Base-by-base conservation (phyloP, 2,888 invertebrate species). In the Cremastinae sp. region DNA sequence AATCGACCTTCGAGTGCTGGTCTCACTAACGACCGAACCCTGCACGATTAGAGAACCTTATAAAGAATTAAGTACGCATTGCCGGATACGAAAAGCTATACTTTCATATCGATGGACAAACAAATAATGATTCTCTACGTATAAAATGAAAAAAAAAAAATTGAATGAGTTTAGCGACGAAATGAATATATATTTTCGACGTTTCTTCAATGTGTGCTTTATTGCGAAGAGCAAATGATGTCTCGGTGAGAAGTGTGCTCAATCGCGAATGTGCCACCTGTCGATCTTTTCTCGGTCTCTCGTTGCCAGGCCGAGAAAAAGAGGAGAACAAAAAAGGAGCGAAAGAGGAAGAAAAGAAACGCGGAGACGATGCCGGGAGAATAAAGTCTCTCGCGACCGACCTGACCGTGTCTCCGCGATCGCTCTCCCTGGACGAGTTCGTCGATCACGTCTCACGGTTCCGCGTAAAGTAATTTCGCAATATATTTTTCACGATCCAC, bases 401-500 rank as follows among this genome's bases (percentile, higher is more conserved):
- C 53, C 66, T 49, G 58, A 59, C 12, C 41, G 36, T 18, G 51
- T 72, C 64, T 58, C 58, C 7, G n/a, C 41, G 59, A 41, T 20
- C 10, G 34, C 22, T 58, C 56, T 36, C 22, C 16, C 49, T 7
- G 53, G 22, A 22, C 64, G 41, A 41, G 38, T 28, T 22, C 59
- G 59, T 12, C 28, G 51, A 66, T 58, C 56, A 71, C 59, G 75
- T 53, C 47, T 62, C 49, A 51, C 9, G 43, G 54, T 75, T 72
- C 51, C 66, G 62, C 62, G 62, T 62, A 58, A 68, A 68, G 62
- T 51, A 51, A 22, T 76, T 75, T 70, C 65, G 66, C 47, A 73
- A 77, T 28, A n/a, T n/a, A 28, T 69, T 62, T 69, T 77, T 73
- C 58, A 66, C 66, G 66, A 64, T 64, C 68, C 61, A 38, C 65